Conservation (phyloP, 2,113 vertebrate genomes). For the Dipodomys ordii region DNA sequence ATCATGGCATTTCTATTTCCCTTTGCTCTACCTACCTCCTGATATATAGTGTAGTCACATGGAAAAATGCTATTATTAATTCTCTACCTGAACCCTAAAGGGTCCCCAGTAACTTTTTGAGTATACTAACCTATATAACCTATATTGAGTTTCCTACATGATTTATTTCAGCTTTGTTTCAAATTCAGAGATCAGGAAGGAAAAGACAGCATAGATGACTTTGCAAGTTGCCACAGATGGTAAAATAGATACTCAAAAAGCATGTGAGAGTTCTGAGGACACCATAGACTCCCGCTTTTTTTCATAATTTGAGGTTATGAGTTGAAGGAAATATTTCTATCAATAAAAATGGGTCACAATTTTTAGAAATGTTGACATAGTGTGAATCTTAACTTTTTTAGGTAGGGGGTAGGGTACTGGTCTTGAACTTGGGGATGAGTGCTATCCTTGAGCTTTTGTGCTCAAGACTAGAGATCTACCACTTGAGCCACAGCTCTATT, state of each 20-base stretch:
- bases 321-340: background rate
- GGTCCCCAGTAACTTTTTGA: background rate
- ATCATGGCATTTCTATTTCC: background rate
- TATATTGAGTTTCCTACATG: no score
- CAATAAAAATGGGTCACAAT: no score
- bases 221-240: background rate
- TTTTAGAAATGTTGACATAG: no score
- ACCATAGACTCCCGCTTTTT: background rate
- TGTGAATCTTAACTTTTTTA: no score
- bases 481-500: no score
- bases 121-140: background rate
- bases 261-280: no score
- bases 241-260: background rate
- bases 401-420: no score
- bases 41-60: background rate
- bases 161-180: background rate
- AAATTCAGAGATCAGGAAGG: background rate
- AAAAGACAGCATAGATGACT: background rate
- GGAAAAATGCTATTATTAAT: background rate
- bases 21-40: background rate
- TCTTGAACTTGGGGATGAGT: no score
- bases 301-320: background rate
- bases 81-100: background rate
- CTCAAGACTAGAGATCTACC: no score
- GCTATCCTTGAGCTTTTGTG: no score